Evolutionary conservation across 2,113 vertebrate genomes (phyloP).

Genomic region (Rana temporaria): DNA sequence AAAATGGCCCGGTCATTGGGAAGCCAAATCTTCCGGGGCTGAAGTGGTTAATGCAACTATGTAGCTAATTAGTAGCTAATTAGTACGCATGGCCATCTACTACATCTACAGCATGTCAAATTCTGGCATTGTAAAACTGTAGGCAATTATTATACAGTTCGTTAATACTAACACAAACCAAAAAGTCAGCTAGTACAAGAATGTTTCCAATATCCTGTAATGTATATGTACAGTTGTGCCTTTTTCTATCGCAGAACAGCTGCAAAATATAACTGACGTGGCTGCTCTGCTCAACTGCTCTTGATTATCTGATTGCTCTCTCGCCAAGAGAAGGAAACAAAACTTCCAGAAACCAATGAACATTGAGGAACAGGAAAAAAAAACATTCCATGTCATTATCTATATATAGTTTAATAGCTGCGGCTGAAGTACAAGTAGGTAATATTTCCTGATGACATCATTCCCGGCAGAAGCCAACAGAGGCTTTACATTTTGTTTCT

Average conservation of each 20-base stretch:
- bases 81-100: no score
- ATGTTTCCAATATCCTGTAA: conserved; percentile 20
- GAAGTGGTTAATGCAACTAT: no score
- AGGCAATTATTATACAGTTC: not conserved
- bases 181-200: not conserved
- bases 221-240: conserved; percentile 16
- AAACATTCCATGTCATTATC: not conserved
- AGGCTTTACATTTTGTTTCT: not conserved
- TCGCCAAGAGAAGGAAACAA: conserved; percentile 28
- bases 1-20: no score
- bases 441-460: conserved; percentile 13
- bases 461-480: not conserved
- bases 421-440: not conserved
- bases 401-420: conserved; percentile 4
- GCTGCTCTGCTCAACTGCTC: conserved; percentile 41
- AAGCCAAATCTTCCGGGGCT: no score
- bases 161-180: not conserved
- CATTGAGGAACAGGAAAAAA: not conserved
- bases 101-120: not conserved
- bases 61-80: no score
- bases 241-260: conserved; percentile 31
- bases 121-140: not conserved
- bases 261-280: conserved; percentile 52
- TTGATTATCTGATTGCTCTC: conserved; percentile 36
- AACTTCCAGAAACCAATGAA: conserved; percentile 4